Evolutionary conservation across 2,888 invertebrate species (phyloP).

Genomic region (Chamaedrilus cognettii): DNA sequence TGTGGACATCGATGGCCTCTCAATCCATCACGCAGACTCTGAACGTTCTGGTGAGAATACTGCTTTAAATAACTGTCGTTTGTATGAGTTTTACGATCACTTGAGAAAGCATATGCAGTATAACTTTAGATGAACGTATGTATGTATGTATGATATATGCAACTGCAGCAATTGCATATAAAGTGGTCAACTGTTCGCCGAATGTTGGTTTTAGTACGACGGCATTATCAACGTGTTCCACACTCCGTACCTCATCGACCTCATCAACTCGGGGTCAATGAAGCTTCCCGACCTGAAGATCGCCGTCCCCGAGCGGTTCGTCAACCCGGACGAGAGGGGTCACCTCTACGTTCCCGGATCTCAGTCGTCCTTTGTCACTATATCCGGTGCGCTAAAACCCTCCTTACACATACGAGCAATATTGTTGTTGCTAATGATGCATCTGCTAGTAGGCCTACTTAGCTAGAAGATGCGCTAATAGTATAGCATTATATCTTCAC

Average conservation of each 20-base stretch:
- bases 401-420: no score
- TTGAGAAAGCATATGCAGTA: no score
- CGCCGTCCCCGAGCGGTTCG: constrained; percentile 86
- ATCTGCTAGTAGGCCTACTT: no score
- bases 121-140: not conserved
- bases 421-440: no score
- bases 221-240: constrained; percentile 74
- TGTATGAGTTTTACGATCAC: no score
- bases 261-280: constrained; percentile 76
- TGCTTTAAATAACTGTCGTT: not conserved
- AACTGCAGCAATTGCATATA: not conserved
- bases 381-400: no score
- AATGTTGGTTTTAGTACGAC: not conserved
- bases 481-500: no score
- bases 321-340: constrained; percentile 86
- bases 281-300: constrained; percentile 95
- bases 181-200: not conserved
- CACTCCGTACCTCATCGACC: constrained; percentile 86
- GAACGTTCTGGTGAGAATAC: no score
- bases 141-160: not conserved
- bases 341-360: constrained; percentile 94
- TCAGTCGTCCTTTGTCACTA: constrained; percentile 84
- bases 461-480: no score
- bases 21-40: no score
- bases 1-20: no score